Base-by-base conservation (phyloP, 2,113 vertebrate species). In the Platanista minor region DNA sequence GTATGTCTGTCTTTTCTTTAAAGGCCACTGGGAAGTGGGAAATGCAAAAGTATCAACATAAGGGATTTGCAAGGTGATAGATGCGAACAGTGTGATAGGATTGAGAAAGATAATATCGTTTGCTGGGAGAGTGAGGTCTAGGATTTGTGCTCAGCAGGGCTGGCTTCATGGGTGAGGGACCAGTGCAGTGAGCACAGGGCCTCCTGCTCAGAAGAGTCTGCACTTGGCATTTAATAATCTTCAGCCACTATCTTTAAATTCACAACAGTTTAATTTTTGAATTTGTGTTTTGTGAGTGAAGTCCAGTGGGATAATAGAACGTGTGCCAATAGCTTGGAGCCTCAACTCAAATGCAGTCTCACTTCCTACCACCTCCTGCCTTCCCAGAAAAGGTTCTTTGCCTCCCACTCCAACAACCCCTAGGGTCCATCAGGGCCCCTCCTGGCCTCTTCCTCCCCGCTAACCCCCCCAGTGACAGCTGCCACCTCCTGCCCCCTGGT, bases 401-500 rank as follows among this genome's bases (percentile, higher is more conserved):
- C 4, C 69, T 17, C 18, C 10, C 36, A 3, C 3, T 64, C 29
- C 27, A 43, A 17, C 33, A 59, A 13, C 7, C 4, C 5, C 6
- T 80, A 82, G 3, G 52, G 52, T 52, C 52, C 1, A 82, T 20
- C 12, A 49, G 25, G 17, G 7, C 7, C 7, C 20, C 46, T 67
- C 6, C 10, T 62, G 18, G 29, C 21, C 21, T 52, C 41, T 33
- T 64, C 6, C 41, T 83, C 36, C 31, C 31, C 20, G 29, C 4
- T 14, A 21, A 2, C 2, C 2, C 20, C 62, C 1, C 20, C n/a
- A 29, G 3, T 59, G 15, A 93, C 25, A 57, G 1, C 9, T 71
- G 15, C 23, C 17, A 8, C 8, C 3, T 14, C 8, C 27, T 77
- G 14, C 0, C 17, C 13, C 10, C 2, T 29, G n/a, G 1, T 69